Percentiles rank a stretch among this genome's conserved stretches.
phyloP scores from a whole-genome alignment of 2,113 vertebrate species.

The Pangasianodon hypophthalmus region DNA sequence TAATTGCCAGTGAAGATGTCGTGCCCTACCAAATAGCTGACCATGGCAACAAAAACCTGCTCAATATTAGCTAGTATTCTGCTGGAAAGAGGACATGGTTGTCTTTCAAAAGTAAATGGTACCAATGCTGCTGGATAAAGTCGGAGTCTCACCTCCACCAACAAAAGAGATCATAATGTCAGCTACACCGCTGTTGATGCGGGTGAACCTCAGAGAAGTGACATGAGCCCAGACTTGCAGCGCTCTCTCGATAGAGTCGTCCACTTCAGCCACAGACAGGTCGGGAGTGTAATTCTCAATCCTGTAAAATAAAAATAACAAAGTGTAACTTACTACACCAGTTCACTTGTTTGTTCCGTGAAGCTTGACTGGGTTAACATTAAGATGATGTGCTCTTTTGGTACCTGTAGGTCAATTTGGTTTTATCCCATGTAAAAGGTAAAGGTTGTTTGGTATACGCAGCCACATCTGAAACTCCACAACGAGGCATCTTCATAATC shows the following conservation, averaged over 20 bases:
- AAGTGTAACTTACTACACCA: background rate
- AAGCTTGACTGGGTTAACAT: background rate
- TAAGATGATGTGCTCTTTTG: background rate
- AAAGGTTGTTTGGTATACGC: conserved; percentile 41
- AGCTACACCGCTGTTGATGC: conserved; percentile 64
- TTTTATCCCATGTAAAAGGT: conserved; percentile 66
- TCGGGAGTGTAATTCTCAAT: conserved; percentile 82
- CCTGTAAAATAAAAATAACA: conserved; percentile 67
- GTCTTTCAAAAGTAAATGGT: too few relatives aligned
- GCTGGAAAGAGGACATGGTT: background rate
- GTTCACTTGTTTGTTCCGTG: background rate
- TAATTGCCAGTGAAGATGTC: too few relatives aligned
- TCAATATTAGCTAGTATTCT: background rate
- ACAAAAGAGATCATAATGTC: conserved; percentile 89
- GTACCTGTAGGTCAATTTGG: conserved; percentile 84
- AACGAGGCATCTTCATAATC: conserved; percentile 79
- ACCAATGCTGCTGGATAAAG: background rate
- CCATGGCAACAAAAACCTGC: background rate
- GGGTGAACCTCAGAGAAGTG: conserved; percentile 80
- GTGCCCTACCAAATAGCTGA: too few relatives aligned
- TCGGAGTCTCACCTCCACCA: conserved; percentile 67
- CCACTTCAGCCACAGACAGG: conserved; percentile 72
- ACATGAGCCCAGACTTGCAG: conserved; percentile 81
- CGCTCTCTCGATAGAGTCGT: conserved; percentile 74
- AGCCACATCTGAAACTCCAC: conserved; percentile 77